Base-by-base conservation (phyloP, 2,888 invertebrate genomes). In the Hemistola chrysoprasaria region DNA sequence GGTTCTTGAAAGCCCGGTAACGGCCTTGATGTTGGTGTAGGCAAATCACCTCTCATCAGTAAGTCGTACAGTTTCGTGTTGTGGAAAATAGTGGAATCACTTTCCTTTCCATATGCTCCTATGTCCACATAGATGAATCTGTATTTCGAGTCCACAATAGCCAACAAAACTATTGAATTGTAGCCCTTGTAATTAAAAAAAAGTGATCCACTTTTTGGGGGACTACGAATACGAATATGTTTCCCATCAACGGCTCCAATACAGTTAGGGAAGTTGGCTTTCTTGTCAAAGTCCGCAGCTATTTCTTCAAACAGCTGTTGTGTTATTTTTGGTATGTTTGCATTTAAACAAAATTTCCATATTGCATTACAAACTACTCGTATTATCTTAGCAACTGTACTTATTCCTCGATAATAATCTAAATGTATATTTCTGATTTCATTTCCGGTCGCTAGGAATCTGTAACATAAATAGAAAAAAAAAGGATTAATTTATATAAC, bases 11-110 rank as follows among this genome's bases (percentile, higher is more conserved):
- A 33, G 22, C 38, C 36, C 1, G 28, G 23, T 20, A 36, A 23
- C n/a, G 50, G 51, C 33, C 10, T 47, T 22, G 51, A 26, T 37
- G 22, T 28, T 42, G 54, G 51, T 37, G 9, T 33, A 32, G 50
- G 42, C 23, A 56, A 40, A 4, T 36, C 42, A 11, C 43, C 46
- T 34, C 47, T 27, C 16, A 47, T 48, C 11, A 56, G 31, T 42
- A 47, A 47, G 43, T 59, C 30, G 49, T 56, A 55, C 25, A 60
- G 53, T 22, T 4, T 41, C 22, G 51, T 41, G 28, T 60, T 55
- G 22, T 54, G 44, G 46, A 56, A 59, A 50, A 62, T 48, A 49
- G 56, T 36, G 22, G 54, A 54, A 39, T 59, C 59, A 40, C n/a
- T n/a, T n/a, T n/a, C n/a, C n/a, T n/a, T n/a, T n/a, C n/a, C n/a